Evolutionary conservation across 2,888 invertebrate species (phyloP).

Genomic region (Antitype chi): DNA sequence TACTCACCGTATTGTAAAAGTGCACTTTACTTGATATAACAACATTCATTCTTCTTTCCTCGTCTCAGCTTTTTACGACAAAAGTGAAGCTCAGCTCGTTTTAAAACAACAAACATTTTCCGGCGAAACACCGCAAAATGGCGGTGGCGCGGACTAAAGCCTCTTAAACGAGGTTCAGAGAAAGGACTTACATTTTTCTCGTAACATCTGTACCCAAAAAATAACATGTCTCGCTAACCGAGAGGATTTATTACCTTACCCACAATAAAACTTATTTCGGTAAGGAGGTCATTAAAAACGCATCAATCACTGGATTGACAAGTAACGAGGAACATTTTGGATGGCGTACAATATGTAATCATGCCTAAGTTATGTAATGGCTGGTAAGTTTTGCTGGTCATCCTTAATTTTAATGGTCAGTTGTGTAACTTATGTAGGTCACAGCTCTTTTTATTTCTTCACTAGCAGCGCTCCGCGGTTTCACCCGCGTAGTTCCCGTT

Average conservation of each 20-base stretch:
- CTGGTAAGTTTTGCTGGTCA: conserved; percentile 38
- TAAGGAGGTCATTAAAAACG: conserved; percentile 70
- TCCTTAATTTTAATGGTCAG: conserved; percentile 18
- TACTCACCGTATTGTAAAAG: not conserved
- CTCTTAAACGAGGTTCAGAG: conserved; percentile 16
- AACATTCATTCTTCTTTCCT: not conserved
- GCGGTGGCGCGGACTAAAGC: conserved; percentile 6
- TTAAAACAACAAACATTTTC: conserved; percentile 20
- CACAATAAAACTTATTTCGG: conserved; percentile 56
- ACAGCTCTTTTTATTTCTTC: conserved; percentile 11
- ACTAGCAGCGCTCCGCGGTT: no score
- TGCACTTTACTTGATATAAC: conserved; percentile 11
- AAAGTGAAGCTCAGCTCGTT: not conserved
- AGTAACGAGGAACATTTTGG: conserved; percentile 44
- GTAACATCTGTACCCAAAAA: conserved; percentile 40
- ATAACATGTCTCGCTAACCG: conserved; percentile 35
- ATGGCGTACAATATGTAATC: conserved; percentile 44
- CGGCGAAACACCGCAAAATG: conserved; percentile 10
- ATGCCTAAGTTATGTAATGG: conserved; percentile 38
- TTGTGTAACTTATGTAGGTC: conserved; percentile 16
- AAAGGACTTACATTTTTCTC: conserved; percentile 21
- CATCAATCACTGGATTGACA: conserved; percentile 72
- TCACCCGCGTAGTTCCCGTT: no score
- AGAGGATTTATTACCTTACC: conserved; percentile 40
- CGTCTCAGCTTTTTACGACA: not conserved